Evolutionary conservation across 2,888 invertebrate species (phyloP).

Genomic region (Nemotelus nigrinus): DNA sequence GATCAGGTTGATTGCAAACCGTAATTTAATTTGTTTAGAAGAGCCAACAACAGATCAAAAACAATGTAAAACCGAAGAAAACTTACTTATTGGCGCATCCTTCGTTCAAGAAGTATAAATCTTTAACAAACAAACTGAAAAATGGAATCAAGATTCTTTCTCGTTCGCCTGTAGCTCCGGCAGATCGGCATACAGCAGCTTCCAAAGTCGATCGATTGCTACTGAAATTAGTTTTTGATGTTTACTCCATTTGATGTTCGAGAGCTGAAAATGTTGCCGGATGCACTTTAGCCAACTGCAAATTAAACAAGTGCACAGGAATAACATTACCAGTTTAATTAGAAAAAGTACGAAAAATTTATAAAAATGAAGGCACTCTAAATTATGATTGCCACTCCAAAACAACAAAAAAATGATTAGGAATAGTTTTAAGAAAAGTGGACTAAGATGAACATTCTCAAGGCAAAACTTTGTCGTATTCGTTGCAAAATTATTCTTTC

Average conservation of each 20-base stretch:
- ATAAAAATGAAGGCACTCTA: neutral
- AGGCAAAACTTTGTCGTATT: too few species aligned
- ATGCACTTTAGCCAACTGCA: slow-evolving; percentile 87
- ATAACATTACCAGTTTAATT: too few species aligned
- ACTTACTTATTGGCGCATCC: slow-evolving; percentile 81
- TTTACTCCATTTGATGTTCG: slow-evolving; percentile 87
- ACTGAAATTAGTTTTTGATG: slow-evolving; percentile 85
- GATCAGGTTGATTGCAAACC: too few species aligned
- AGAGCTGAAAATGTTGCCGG: slow-evolving; percentile 84
- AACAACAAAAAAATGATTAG: too few species aligned
- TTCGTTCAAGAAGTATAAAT: slow-evolving; percentile 87
- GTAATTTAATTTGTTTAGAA: too few species aligned
- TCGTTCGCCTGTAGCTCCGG: slow-evolving; percentile 78
- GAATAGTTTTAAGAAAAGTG: too few species aligned
- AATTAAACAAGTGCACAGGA: slow-evolving; percentile 49
- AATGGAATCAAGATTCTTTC: slow-evolving; percentile 89
- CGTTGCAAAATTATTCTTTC: too few species aligned
- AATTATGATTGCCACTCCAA: neutral
- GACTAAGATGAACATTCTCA: too few species aligned
- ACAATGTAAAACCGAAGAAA: too few species aligned
- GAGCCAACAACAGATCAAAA: too few species aligned
- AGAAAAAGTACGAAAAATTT: neutral
- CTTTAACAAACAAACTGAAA: slow-evolving; percentile 88
- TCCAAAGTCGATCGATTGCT: slow-evolving; percentile 88
- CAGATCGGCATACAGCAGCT: slow-evolving; percentile 85